Evolutionary conservation across 2,888 invertebrate genomes (phyloP).

Genomic region (Drosophila kanekoi): DNA sequence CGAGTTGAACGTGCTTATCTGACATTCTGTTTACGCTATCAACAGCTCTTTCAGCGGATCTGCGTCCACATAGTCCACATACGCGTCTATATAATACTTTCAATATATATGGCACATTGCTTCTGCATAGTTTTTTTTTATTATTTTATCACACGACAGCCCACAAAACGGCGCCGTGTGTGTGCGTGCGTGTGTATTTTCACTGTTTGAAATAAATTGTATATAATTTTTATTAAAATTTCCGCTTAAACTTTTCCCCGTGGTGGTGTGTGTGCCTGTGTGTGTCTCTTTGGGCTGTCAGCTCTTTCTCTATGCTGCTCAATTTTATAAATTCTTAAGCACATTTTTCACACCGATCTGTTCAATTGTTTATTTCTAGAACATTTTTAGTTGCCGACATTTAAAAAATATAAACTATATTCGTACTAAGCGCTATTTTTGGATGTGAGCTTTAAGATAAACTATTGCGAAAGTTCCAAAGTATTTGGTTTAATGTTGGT

Average conservation of each 20-base stretch:
- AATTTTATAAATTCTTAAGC: slow-evolving; percentile 45
- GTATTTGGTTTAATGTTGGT: neutral
- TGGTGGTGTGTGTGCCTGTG: slow-evolving; percentile 9
- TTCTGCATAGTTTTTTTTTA: slow-evolving; percentile 34
- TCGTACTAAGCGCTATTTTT: slow-evolving; percentile 29
- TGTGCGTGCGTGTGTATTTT: slow-evolving; percentile 40
- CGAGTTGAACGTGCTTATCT: slow-evolving; percentile 77
- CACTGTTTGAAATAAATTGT: slow-evolving; percentile 76
- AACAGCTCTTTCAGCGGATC: slow-evolving; percentile 29
- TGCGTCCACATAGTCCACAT: slow-evolving; percentile 40
- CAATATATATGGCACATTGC: slow-evolving; percentile 51
- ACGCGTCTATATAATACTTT: slow-evolving; percentile 34
- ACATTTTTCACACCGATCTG: slow-evolving; percentile 42
- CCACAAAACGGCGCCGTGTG: slow-evolving; percentile 7
- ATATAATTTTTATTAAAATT: slow-evolving; percentile 79
- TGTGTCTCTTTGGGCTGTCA: slow-evolving; percentile 18
- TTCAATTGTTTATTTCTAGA: slow-evolving; percentile 21
- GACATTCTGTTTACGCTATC: slow-evolving; percentile 58
- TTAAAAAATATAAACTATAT: slow-evolving; percentile 12
- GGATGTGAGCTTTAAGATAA: slow-evolving; percentile 22
- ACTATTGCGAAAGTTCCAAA: neutral
- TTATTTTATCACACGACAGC: slow-evolving; percentile 35
- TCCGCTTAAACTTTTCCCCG: slow-evolving; percentile 65
- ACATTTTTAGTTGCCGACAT: slow-evolving; percentile 39
- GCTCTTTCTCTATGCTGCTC: slow-evolving; percentile 22